phyloP scores from a whole-genome alignment of 2,113 vertebrate genomes.

The Aramus guarauna region DNA sequence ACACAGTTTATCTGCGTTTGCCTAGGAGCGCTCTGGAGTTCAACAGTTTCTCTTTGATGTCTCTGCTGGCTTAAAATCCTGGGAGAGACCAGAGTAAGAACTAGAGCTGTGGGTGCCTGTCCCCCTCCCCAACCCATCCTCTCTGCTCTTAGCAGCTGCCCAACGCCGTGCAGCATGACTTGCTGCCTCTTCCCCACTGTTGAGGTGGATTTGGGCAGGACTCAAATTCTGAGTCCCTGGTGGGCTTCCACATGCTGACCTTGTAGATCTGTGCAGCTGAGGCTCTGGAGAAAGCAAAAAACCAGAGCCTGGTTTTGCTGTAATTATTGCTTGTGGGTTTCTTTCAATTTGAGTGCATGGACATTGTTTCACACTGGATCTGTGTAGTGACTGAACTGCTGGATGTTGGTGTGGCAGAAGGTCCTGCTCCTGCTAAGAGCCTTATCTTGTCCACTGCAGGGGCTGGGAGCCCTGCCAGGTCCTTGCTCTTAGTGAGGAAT shows the following conservation, averaged over 20 bases:
- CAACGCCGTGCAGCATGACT: fast-evolving
- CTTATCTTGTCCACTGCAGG: not conserved
- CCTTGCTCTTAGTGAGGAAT: not conserved
- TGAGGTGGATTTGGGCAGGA: not conserved
- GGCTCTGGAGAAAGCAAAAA: not conserved
- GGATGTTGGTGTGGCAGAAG: not conserved
- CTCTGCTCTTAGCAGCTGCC: not conserved
- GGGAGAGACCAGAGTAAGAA: not conserved
- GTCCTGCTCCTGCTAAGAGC: not conserved
- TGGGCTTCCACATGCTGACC: not conserved
- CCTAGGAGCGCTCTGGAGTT: not conserved
- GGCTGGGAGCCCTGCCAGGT: not conserved
- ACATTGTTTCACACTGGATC: not conserved
- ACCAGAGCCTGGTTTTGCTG: not conserved
- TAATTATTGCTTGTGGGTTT: not conserved
- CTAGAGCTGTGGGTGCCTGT: not conserved
- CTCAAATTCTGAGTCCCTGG: not conserved
- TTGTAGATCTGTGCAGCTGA: not conserved
- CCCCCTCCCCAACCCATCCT: not conserved
- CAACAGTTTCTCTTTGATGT: not conserved
- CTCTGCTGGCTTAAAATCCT: not conserved
- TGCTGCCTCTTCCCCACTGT: not conserved
- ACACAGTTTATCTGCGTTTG: not conserved
- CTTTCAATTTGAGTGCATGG: not conserved
- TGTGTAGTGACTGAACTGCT: not conserved